Evolutionary conservation across 92 coral and sea anemone species (phyloP).

Genomic region (Galaxea fascicularis): DNA sequence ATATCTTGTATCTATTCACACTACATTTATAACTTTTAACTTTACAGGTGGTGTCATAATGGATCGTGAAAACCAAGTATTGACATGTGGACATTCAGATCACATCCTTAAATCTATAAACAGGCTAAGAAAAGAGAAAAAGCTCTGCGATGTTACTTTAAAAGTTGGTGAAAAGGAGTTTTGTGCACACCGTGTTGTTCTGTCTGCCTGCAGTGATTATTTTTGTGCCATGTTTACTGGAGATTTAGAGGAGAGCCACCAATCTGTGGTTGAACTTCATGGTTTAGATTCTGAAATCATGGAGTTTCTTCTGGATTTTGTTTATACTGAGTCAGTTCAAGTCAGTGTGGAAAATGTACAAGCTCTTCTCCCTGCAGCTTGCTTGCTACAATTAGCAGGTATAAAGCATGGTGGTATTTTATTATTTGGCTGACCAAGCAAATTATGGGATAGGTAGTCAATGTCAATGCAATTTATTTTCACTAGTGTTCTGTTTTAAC

Average conservation of each 20-base stretch:
- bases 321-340: conserved; percentile 95
- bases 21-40: not conserved
- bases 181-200: conserved; percentile 91
- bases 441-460: not conserved
- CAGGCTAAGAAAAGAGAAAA: conserved; percentile 74
- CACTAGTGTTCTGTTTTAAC: too few species aligned
- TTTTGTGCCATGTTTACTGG: conserved; percentile 98
- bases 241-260: conserved; percentile 94
- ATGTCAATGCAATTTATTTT: too few species aligned
- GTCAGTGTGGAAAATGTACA: conserved; percentile 99
- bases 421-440: too few species aligned
- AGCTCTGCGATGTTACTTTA: conserved; percentile 87
- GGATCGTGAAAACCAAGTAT: conserved; percentile 30
- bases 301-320: conserved; percentile 95
- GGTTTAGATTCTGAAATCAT: conserved; percentile 92
- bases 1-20: too few species aligned
- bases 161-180: conserved; percentile 82
- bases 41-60: not conserved
- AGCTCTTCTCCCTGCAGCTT: conserved; percentile 95
- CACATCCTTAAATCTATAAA: conserved; percentile 89
- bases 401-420: not conserved
- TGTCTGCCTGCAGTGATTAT: conserved; percentile 96
- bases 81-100: conserved; percentile 80
- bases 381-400: conserved; percentile 94
- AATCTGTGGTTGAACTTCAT: conserved; percentile 75